Conservation (phyloP, 2,888 invertebrate genomes). For the Dynastes hyllus region DNA sequence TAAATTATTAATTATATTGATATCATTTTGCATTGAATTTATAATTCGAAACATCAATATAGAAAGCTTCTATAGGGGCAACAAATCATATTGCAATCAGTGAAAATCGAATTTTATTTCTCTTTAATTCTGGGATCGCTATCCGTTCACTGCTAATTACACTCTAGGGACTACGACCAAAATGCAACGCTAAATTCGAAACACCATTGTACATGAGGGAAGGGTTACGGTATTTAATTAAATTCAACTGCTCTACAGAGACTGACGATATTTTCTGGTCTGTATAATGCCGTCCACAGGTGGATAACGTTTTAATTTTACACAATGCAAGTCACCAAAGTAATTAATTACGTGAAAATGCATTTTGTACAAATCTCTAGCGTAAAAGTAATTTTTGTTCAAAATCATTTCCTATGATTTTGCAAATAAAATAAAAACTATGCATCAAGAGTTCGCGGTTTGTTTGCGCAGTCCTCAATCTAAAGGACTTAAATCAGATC, state of each 20-base stretch:
- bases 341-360: too few species aligned
- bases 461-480: too few species aligned
- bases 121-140: constrained; percentile 49
- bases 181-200: constrained; percentile 55
- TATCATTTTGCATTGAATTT: too few species aligned
- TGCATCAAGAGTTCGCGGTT: too few species aligned
- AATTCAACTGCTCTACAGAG: constrained; percentile 26
- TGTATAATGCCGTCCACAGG: not conserved
- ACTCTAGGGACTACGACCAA: constrained; percentile 61
- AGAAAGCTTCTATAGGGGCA: constrained; percentile 24
- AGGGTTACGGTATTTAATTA: constrained; percentile 52
- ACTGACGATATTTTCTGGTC: not conserved
- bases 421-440: too few species aligned
- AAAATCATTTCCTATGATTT: too few species aligned
- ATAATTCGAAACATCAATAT: constrained; percentile 13
- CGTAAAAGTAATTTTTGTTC: too few species aligned
- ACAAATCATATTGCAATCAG: constrained; percentile 47
- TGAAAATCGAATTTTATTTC: constrained; percentile 42
- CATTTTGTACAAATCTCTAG: too few species aligned
- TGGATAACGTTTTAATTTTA: too few species aligned
- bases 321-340: too few species aligned
- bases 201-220: constrained; percentile 47
- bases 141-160: constrained; percentile 61
- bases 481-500: too few species aligned
- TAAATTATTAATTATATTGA: too few species aligned